Base-by-base conservation (phyloP, 2,888 invertebrate species). In the Drosophila ustulata region DNA sequence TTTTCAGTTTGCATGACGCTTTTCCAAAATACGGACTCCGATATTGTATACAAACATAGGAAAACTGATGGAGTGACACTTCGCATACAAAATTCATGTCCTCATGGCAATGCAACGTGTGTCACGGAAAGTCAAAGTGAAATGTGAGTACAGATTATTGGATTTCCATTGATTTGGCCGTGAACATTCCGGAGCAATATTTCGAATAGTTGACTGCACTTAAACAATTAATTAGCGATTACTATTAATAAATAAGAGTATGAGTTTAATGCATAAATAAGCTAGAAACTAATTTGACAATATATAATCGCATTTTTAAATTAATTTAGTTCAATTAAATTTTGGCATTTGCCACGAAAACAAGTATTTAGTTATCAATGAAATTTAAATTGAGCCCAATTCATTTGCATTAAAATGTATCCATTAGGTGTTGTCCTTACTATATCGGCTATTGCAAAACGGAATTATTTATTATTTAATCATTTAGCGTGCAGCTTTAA, bases 91-190 rank as follows among this genome's bases (percentile, higher is more conserved):
- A 66, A 65, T 69, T 52, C 64, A 57, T 66, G 56, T 56, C 37
- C 47, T 28, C 5, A 34, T 47, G 58, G 59, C 34, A 43, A 50
- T 52, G 62, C 41, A 51, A 49, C 52, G 56, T 45, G 37, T 28
- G 50, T 50, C 23, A 25, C 26, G 25, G 28, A 59, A 67, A 82
- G 82, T 76, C 86, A 82, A 82, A 69, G 66, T 57, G 79, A 85
- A 88, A 73, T 70, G 56, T 66, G 62, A 79, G 46, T 61, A 46
- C 58, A 51, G 80, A 79, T 88, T 85, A 61, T 62, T 66, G 18
- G 66, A 63, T 72, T 78, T 67, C 68, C 68, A 82, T 82, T 85
- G 82, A 82, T 86, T 79, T 73, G 67, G 68, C 71, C 83, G 67
- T 82, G 86, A 73, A 56, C 76, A 73, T 65, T 75, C 68, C 34